These are phyloP conservation scores for Burhinus oedicnemus DNA, from an alignment of 2,113 vertebrate species.

Conservation along the genomic window DNA sequence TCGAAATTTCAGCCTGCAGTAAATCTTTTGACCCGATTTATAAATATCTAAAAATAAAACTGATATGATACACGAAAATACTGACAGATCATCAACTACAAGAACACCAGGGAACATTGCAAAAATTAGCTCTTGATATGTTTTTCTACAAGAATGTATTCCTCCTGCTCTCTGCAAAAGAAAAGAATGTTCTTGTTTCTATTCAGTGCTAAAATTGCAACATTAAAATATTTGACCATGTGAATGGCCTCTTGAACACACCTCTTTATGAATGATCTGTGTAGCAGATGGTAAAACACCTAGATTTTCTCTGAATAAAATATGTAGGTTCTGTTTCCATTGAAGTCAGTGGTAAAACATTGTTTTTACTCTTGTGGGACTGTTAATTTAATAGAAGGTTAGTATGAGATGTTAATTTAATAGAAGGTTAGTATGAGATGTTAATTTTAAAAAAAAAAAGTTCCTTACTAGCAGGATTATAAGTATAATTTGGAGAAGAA, in stretches of 20 bases:
- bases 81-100: background rate
- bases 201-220: background rate
- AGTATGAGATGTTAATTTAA: background rate
- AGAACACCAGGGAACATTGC: background rate
- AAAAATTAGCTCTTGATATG: background rate
- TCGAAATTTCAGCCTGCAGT: background rate
- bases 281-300: background rate
- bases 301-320: background rate
- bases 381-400: background rate
- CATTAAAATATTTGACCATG: background rate
- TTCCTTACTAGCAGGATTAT: background rate
- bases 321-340: background rate
- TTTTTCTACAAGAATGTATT: background rate
- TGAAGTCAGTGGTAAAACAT: background rate
- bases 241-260: background rate
- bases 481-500: background rate
- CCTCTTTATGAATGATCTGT: background rate
- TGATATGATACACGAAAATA: background rate
- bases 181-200: background rate
- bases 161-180: background rate
- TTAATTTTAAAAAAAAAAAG: background rate
- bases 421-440: background rate
- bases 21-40: background rate
- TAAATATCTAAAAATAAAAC: slow-evolving; percentile 17
- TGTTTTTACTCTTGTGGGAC: background rate